Evolutionary conservation across 2,113 vertebrate species (phyloP).

Genomic region (Macquaria australasica): DNA sequence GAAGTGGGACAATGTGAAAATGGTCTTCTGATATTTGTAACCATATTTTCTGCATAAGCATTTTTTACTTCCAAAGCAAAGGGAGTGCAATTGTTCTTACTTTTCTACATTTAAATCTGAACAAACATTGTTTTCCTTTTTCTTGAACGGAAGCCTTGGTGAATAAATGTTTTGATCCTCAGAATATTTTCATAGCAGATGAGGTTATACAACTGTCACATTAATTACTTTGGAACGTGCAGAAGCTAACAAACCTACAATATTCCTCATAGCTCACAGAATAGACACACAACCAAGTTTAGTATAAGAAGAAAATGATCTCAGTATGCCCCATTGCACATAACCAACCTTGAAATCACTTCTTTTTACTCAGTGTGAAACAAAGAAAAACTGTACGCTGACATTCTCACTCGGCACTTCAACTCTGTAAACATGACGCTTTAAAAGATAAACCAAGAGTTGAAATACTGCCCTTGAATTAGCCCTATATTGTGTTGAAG

Average conservation of each 20-base stretch:
- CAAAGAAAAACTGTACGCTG: not conserved
- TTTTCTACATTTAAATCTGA: not conserved
- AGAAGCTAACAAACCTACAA: not conserved
- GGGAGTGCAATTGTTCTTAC: not conserved
- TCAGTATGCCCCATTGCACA: not conserved
- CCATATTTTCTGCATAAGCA: not conserved
- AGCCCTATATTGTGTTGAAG: not conserved
- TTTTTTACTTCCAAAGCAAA: not conserved
- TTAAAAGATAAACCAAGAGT: not conserved
- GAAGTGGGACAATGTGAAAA: not conserved
- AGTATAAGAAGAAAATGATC: not conserved
- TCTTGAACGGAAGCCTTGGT: not conserved
- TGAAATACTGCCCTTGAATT: conserved; percentile 2
- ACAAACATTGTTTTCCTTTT: not conserved
- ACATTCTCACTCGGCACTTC: not conserved
- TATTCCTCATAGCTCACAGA: not conserved
- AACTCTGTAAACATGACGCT: not conserved
- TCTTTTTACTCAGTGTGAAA: conserved; percentile 13
- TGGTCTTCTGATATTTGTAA: not conserved
- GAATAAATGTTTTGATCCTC: not conserved
- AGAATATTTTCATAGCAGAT: not conserved
- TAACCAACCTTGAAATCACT: conserved; percentile 34
- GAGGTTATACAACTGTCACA: not conserved
- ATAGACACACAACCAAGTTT: conserved; percentile 2
- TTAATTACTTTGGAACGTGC: not conserved